Evolutionary conservation across 2,797 vertebrate genomes (phyloP), one percentile per base, ranked within the genome.

Genomic region (Pempheris klunzingeri): DNA sequence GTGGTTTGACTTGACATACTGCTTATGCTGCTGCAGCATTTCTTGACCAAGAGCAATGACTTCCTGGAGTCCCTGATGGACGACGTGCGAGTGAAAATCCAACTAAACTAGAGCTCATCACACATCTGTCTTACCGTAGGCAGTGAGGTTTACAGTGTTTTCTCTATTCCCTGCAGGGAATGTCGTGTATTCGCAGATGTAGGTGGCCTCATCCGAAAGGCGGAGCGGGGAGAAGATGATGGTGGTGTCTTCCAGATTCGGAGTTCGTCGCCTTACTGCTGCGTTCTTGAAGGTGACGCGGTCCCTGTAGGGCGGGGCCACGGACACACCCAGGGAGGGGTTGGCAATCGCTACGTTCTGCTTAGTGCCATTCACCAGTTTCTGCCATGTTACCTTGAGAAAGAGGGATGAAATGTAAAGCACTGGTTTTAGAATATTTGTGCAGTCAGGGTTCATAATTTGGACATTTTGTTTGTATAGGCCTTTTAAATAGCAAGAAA

Each of bases 151-250:
- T 44, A 99, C 96, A 7, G 95, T 95, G 91, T 96, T 97, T 88
- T 99, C 98, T 28, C 97, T 82, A 91, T 99, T 99, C 81, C 98
- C 98, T 0, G 96, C 95, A 0, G 98, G 98, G 90, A 99, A 99
- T 1, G 98, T 99, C 13, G 98, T 97, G 82, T 99, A 99, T 94
- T 99, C 98, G 73, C 98, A 99, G 93, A 99, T 99, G 94, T 99
- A 99, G 12, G 96, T 92, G 0, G 97, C 96, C 71, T 99, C 98
- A 5, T 99, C 98, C 0, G 95, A 91, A 77, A 99, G 94, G 87
- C 97, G 96, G 5, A 99, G 94, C 24, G 89, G 91, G 14, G 94
- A 96, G 58, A 99, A 95, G 81, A 94, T 94, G 84, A 99, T 97
- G 86, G 97, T 98, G 57, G 97, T 98, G 36, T 99, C 98, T 4